phyloP scores from a whole-genome alignment of 2,113 vertebrate species.

The Riparia riparia region DNA sequence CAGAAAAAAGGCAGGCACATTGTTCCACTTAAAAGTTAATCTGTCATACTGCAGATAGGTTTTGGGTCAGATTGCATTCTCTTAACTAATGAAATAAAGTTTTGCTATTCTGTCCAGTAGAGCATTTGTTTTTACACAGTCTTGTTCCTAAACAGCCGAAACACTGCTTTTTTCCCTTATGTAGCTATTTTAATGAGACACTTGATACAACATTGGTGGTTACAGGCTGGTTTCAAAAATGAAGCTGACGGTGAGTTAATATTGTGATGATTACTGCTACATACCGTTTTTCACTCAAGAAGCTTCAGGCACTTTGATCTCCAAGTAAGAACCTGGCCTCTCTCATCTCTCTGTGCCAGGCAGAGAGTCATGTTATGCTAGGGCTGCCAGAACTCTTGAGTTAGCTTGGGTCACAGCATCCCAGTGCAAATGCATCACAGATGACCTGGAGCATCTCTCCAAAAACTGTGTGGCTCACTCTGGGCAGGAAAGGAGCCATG shows the following conservation, averaged over 20 bases:
- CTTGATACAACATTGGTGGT: not conserved
- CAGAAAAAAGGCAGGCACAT: not conserved
- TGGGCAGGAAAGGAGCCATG: not conserved
- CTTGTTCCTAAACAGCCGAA: not conserved
- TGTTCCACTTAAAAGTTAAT: not conserved
- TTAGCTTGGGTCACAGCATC: not conserved
- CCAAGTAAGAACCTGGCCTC: not conserved
- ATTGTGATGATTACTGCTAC: not conserved
- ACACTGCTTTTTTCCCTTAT: fast-evolving
- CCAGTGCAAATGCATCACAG: not conserved
- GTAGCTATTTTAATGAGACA: not conserved
- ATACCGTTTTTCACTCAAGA: not conserved
- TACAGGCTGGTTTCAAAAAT: not conserved
- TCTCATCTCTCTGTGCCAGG: not conserved
- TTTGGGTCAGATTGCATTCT: not conserved
- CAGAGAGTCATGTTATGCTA: not conserved
- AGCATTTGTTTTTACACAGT: not conserved
- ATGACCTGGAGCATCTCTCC: not conserved
- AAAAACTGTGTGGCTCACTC: not conserved
- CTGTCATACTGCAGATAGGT: not conserved
- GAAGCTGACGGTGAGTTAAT: not conserved
- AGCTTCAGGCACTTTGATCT: not conserved
- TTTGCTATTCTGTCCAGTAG: not conserved
- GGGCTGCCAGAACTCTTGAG: not conserved
- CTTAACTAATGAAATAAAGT: not conserved